Percentiles rank a stretch among this genome's conserved stretches.
phyloP scores from a whole-genome alignment of 1,140 invertebrate genomes.

The Anastrepha obliqua region DNA sequence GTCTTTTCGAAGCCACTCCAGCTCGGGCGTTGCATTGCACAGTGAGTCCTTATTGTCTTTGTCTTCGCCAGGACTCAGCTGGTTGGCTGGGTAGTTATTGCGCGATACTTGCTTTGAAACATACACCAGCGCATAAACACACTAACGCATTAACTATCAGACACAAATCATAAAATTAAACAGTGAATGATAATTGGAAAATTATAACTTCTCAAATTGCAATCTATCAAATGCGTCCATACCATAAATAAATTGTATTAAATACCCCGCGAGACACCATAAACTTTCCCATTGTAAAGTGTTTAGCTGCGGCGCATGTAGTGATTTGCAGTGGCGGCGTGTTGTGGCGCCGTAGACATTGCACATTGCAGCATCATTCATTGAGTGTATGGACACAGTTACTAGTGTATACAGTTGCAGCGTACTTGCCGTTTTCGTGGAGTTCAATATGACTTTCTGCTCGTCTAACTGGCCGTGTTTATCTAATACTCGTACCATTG shows the following conservation, averaged over 20 bases:
- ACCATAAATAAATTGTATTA: constrained; percentile 54
- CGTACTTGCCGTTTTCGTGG: not conserved
- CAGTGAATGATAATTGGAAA: constrained; percentile 54
- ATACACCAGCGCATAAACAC: too few relatives aligned
- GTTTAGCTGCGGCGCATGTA: not conserved
- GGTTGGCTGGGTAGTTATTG: too few relatives aligned
- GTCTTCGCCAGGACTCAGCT: too few relatives aligned
- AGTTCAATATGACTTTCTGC: not conserved
- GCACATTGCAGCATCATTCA: constrained; percentile 15
- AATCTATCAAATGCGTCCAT: constrained; percentile 51
- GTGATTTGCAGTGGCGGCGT: not conserved
- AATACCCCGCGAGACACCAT: not conserved
- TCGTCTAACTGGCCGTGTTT: not conserved
- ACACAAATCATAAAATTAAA: constrained; percentile 54
- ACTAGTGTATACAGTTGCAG: not conserved
- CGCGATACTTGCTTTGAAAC: too few relatives aligned
- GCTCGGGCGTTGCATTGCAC: not conserved
- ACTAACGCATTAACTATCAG: not conserved
- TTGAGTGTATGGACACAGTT: not conserved
- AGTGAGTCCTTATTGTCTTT: too few relatives aligned
- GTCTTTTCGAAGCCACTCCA: too few relatives aligned
- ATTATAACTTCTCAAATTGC: constrained; percentile 55
- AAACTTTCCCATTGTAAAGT: not conserved
- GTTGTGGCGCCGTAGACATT: not conserved
- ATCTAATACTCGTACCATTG: too few relatives aligned